Conservation (phyloP, 2,113 vertebrate genomes). For the Daphoenositta chrysoptera region DNA sequence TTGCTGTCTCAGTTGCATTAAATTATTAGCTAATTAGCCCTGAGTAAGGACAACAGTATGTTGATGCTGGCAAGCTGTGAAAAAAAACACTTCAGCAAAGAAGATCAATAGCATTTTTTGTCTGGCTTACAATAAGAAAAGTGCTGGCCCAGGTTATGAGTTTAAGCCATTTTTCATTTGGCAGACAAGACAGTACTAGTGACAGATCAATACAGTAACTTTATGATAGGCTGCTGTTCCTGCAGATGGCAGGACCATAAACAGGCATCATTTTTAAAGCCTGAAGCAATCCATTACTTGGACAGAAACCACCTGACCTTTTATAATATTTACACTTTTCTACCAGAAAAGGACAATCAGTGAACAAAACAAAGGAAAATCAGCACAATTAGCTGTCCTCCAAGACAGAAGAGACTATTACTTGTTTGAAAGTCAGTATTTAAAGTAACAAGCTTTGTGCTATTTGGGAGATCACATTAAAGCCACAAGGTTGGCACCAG, state of each 20-base stretch:
- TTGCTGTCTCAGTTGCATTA: conserved; percentile 58
- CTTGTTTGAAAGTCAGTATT: background rate
- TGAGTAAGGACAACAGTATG: conserved; percentile 54
- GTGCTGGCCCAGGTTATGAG: conserved; percentile 53
- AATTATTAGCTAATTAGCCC: conserved; percentile 72
- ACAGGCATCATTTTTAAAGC: conserved; percentile 38
- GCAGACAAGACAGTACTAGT: conserved; percentile 51
- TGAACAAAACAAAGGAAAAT: background rate
- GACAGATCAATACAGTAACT: conserved; percentile 66
- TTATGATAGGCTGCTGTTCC: conserved; percentile 38
- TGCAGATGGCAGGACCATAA: conserved; percentile 42
- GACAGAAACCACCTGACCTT: conserved; percentile 43
- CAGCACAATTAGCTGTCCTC: background rate
- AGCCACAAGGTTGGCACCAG: background rate
- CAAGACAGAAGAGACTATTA: background rate
- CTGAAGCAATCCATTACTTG: conserved; percentile 19
- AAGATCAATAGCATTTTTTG: conserved; percentile 67
- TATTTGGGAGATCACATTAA: background rate
- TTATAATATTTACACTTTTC: conserved; percentile 29
- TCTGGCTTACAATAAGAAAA: conserved; percentile 62
- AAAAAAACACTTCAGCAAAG: conserved; percentile 63
- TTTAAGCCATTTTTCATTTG: conserved; percentile 59
- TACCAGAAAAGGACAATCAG: background rate
- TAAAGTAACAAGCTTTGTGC: background rate
- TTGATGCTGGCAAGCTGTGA: conserved; percentile 67